Evolutionary conservation across 2,113 vertebrate species (phyloP).

Genomic region (Microtus montanus): DNA sequence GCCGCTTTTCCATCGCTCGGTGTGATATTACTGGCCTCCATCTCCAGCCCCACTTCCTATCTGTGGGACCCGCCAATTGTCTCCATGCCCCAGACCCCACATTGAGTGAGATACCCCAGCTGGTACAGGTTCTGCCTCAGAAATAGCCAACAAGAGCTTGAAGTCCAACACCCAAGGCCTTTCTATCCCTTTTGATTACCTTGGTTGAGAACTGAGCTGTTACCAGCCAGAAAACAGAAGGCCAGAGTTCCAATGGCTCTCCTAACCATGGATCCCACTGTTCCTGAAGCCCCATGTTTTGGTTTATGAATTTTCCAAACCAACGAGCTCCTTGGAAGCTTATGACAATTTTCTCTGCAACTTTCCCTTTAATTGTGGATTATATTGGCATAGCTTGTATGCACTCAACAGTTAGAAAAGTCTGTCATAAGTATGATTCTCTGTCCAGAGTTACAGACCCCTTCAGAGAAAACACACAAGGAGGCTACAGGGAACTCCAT

Average conservation of each 20-base stretch:
- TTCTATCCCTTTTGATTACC: fast-evolving
- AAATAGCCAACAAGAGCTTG: background rate
- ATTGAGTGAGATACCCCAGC: background rate
- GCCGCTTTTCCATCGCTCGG: fast-evolving
- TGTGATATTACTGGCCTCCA: fast-evolving
- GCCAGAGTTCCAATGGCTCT: background rate
- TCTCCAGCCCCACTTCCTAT: background rate
- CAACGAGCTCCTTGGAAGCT: background rate
- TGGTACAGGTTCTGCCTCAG: background rate
- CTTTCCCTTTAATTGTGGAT: background rate
- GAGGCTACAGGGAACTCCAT: too few species aligned
- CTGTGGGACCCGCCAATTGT: background rate
- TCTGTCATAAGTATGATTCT: background rate
- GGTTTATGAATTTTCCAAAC: too few species aligned
- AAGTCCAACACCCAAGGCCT: fast-evolving
- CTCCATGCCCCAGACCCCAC: too few species aligned
- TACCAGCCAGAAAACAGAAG: background rate
- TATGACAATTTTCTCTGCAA: background rate
- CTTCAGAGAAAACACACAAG: background rate
- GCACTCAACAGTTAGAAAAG: background rate
- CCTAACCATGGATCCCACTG: background rate
- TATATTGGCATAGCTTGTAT: fast-evolving
- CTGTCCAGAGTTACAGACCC: background rate
- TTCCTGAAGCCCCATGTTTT: background rate
- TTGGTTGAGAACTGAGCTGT: background rate